phyloP scores from a whole-genome alignment of 2,888 invertebrate species.

The Alitta virens region DNA sequence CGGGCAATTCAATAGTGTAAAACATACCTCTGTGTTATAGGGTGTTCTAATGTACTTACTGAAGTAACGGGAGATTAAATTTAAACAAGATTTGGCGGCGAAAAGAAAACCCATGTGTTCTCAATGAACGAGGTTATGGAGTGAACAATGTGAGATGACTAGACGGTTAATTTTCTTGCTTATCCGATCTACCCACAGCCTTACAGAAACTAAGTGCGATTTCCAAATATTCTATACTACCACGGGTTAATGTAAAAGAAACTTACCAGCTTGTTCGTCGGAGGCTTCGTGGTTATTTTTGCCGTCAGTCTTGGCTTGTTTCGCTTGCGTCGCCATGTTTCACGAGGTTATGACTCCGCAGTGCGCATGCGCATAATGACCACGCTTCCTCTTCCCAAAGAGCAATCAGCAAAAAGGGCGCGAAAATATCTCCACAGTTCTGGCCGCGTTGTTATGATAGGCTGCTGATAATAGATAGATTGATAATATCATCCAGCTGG shows the following conservation, averaged over 20 bases:
- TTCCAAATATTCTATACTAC: not conserved
- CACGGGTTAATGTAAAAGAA: not conserved
- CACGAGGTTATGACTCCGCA: constrained; percentile 36
- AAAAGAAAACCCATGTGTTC: not conserved
- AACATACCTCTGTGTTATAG: too few relatives aligned
- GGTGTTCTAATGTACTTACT: not conserved
- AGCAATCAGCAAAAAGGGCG: too few relatives aligned
- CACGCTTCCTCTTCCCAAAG: not conserved
- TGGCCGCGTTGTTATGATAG: too few relatives aligned
- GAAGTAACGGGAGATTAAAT: not conserved
- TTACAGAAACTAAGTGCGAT: not conserved
- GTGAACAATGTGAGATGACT: not conserved
- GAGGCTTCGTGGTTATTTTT: constrained; percentile 53
- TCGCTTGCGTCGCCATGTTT: constrained; percentile 55
- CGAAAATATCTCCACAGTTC: too few relatives aligned
- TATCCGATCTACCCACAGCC: not conserved
- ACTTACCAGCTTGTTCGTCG: constrained; percentile 52
- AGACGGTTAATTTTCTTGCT: not conserved
- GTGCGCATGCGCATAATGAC: constrained; percentile 25
- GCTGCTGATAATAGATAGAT: too few relatives aligned
- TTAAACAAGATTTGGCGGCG: not conserved
- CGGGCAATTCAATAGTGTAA: too few relatives aligned
- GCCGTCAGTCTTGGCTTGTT: constrained; percentile 51
- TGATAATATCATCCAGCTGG: too few relatives aligned
- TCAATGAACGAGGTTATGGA: not conserved